Conservation (phyloP, 2,113 vertebrate genomes). For the Spea multiplicata region DNA sequence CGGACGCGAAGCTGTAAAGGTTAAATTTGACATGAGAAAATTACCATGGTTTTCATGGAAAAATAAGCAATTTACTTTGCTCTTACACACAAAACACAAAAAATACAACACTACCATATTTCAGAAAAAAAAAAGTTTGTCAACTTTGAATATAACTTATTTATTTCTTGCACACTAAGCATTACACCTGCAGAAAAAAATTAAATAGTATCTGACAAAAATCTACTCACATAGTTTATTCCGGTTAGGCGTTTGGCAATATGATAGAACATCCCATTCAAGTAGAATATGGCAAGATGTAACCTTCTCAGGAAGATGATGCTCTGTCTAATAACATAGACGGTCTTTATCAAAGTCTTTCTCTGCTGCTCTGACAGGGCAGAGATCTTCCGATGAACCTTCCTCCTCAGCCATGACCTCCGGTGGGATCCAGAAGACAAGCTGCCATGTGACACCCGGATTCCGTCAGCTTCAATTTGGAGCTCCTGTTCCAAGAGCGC, state of each 20-base stretch:
- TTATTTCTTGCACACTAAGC: too few relatives aligned
- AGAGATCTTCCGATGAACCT: conserved; percentile 57
- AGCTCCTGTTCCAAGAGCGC: conserved; percentile 81
- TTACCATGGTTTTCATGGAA: too few relatives aligned
- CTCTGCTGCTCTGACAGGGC: conserved; percentile 71
- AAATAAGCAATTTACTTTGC: too few relatives aligned
- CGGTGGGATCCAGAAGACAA: conserved; percentile 47
- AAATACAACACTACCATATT: too few relatives aligned
- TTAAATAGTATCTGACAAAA: background rate
- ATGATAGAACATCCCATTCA: conserved; percentile 82
- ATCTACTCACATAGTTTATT: conserved; percentile 78
- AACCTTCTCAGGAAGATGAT: conserved; percentile 73
- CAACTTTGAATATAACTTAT: too few relatives aligned
- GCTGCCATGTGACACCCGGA: conserved; percentile 29
- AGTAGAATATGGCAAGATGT: conserved; percentile 84
- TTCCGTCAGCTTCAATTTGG: conserved; percentile 53
- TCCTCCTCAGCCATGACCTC: conserved; percentile 56
- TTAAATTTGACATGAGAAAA: too few relatives aligned
- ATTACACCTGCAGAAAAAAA: too few relatives aligned
- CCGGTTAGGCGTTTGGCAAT: conserved; percentile 79
- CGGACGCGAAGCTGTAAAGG: conserved; percentile 69
- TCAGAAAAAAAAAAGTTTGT: too few relatives aligned
- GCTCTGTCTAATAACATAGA: conserved; percentile 64
- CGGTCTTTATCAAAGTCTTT: conserved; percentile 56
- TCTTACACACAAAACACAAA: too few relatives aligned